phyloP scores from a whole-genome alignment of 2,888 invertebrate genomes.

The Agrotis puta region DNA sequence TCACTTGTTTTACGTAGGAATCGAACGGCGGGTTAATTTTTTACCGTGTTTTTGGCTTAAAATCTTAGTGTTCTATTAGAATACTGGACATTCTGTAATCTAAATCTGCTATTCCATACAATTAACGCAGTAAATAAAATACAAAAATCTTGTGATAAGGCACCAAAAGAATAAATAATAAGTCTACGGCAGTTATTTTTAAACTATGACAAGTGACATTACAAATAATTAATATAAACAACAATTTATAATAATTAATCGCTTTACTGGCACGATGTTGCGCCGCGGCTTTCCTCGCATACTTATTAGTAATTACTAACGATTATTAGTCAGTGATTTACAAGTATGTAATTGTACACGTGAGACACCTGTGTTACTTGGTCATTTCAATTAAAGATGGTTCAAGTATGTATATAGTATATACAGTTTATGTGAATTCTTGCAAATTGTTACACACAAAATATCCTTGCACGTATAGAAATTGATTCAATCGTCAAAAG shows the following conservation, averaged over 20 bases:
- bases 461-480: not conserved
- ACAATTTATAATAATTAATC: conserved; percentile 2
- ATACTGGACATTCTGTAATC: no score
- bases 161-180: not conserved
- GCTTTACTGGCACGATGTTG: not conserved
- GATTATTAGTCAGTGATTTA: not conserved
- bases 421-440: not conserved
- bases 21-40: no score
- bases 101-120: no score
- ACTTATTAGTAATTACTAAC: conserved; percentile 6
- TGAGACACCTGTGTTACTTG: not conserved
- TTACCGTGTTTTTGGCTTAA: no score
- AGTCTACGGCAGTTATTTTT: conserved; percentile 1
- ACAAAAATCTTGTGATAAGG: no score
- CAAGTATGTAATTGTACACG: not conserved
- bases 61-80: no score
- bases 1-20: no score
- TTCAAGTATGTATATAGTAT: not conserved
- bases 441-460: not conserved
- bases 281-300: conserved; percentile 10
- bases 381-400: not conserved
- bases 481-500: not conserved
- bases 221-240: conserved; percentile 5
- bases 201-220: not conserved
- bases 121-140: no score